Evolutionary conservation across 2,113 vertebrate genomes (phyloP), one percentile per base, ranked within the genome.

Genomic region (Misgurnus anguillicaudatus): DNA sequence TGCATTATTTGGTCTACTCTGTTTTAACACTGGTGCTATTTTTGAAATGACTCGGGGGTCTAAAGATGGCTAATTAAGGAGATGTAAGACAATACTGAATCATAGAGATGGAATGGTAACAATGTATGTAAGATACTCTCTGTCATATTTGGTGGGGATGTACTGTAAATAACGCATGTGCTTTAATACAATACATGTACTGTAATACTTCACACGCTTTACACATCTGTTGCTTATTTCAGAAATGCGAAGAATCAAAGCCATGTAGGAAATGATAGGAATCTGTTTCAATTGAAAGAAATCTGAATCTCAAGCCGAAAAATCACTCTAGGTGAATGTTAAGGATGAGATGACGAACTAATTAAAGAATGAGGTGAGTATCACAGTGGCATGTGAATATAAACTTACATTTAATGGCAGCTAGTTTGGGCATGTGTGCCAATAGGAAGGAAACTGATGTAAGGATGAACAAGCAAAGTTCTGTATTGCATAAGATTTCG

Each of bases 401-500:
- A 3, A 9, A 38, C 41, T 31, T 21, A 0, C 14, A 11, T 58
- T 72, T 9, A 21, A 36, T 24, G 38, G 6, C 9, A 19, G 53
- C 53, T 8, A 5, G 55, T 36, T 48, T 9, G 19, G 65, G 10
- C 68, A 45, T 17, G 9, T 14, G 41, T 61, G 19, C 19, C 7
- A n/a, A 24, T 14, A 62, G 71, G 41, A 74, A 62, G 71, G 57
- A 74, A 60, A 47, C 19, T 62, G 71, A 62, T 47, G 57, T 36
- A 74, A 74, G 45, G 6, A 45, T 74, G 71, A 74, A 4, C 24
- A 19, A 42, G 13, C 38, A 45, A 3, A 4, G 7, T 42, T 10
- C 7, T 31, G 19, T 9, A 5, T 61, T 73, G 70, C 6, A 1
- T 60, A 10, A 55, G 8, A 0, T 63, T 19, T 41, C 14, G 55